Evolutionary conservation across 2,113 vertebrate species (phyloP).

Genomic region (Chloroceryle aenea): DNA sequence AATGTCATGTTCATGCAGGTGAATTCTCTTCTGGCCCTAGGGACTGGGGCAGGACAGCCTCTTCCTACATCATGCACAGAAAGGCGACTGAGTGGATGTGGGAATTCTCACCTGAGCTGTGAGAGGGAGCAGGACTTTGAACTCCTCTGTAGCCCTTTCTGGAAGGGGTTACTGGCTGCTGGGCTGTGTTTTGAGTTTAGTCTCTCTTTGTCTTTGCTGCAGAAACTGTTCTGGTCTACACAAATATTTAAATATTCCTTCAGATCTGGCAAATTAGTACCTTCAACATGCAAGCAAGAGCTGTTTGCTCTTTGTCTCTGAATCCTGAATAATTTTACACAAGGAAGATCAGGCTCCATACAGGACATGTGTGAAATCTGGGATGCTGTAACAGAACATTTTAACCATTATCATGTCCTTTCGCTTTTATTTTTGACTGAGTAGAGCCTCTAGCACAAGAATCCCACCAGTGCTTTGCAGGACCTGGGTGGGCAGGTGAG

Average conservation of each 20-base stretch:
- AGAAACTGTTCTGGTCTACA: neutral
- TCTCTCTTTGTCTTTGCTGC: neutral
- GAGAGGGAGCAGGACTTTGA: neutral
- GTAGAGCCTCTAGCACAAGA: neutral
- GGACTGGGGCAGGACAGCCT: neutral
- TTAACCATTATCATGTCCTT: neutral
- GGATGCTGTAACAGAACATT: neutral
- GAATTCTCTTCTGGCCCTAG: neutral
- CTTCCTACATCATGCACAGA: accelerated
- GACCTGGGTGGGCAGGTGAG: neutral
- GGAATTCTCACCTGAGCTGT: neutral
- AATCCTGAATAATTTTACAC: neutral
- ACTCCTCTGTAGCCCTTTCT: neutral
- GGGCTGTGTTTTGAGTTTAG: neutral
- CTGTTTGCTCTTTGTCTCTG: neutral
- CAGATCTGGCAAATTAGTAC: neutral
- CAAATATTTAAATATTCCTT: neutral
- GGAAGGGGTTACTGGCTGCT: neutral
- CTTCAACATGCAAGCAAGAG: neutral
- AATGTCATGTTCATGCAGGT: neutral
- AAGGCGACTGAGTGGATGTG: neutral
- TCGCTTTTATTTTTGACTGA: neutral
- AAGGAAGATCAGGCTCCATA: neutral
- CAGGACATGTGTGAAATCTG: neutral
- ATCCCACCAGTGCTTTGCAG: neutral